These are phyloP conservation scores for Pitta sordida DNA, from an alignment of 2,113 vertebrate species.

Conservation along the genomic window DNA sequence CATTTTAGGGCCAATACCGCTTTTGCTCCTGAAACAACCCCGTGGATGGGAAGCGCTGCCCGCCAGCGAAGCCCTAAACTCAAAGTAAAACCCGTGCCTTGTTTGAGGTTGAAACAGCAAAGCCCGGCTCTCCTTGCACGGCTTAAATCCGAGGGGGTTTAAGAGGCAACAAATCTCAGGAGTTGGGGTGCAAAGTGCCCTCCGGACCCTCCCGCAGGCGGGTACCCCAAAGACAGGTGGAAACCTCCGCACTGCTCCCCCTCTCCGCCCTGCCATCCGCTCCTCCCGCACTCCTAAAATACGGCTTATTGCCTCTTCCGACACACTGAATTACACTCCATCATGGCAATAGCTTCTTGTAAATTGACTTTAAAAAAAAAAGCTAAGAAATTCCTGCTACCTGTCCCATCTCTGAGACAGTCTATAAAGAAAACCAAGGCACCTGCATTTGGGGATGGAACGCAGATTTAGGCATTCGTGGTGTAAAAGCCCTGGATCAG, in stretches of 20 bases:
- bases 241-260: rapidly evolving
- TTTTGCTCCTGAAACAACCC: background rate
- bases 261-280: background rate
- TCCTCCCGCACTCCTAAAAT: background rate
- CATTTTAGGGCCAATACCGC: rapidly evolving
- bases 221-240: background rate
- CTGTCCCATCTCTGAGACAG: too few species aligned
- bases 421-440: background rate
- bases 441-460: rapidly evolving
- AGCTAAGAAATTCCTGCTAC: background rate
- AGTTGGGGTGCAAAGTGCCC: background rate
- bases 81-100: background rate
- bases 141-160: background rate
- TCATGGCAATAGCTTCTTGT: background rate
- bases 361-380: background rate
- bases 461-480: rapidly evolving
- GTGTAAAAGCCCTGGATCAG: background rate
- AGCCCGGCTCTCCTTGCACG: background rate
- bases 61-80: background rate
- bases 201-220: background rate
- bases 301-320: background rate
- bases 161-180: background rate
- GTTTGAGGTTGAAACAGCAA: background rate
- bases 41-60: background rate
- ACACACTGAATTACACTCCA: background rate